Evolutionary conservation across 2,113 vertebrate species (phyloP), one percentile per base, ranked within the genome.

Genomic region (Petroica traversi): DNA sequence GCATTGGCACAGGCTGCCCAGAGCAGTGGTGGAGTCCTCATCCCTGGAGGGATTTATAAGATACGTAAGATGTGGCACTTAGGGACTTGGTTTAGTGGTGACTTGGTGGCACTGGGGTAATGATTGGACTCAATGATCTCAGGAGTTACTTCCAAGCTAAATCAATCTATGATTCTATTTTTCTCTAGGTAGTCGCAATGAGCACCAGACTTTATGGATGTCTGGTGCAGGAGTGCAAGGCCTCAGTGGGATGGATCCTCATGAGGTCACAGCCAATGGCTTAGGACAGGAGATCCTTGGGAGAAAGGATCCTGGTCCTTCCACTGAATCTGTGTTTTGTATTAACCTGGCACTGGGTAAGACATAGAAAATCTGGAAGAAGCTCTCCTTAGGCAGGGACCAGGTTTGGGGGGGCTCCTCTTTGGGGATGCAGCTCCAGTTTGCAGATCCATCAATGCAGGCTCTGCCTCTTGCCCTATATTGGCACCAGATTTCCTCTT

Each of bases 381-480:
- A 48, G 5, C 5, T 75, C 9, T 79, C 6, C 17, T 61, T n/a
- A 55, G 9, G 13, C 59, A 77, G 28, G 5, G 18, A 20, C 4
- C 10, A 67, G 45, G 17, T 48, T 52, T 57, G 28, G 54, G 43
- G 49, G 43, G 19, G 54, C 17, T 88, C 36, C 54, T 69, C 74
- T 43, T 3, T 6, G 14, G 36, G 29, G 4, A 20, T 67, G 26
- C 26, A 49, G 48, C 9, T 59, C 40, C 43, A 61, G 69, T 25
- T 23, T 73, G 48, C 3, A 9, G 45, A 8, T 9, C 0, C 4
- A 43, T 11, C 3, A 3, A 16, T 9, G 48, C 40, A 63, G 74
- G 43, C 46, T 73, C 41, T 71, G 55, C 14, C n/a, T 55, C 38
- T 78, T 0, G 0, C 34, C 29, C 43, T 55, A 1, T 8, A 3